Evolutionary conservation across 2,888 invertebrate species (phyloP).

Genomic region (Philhelius pedissequus): DNA sequence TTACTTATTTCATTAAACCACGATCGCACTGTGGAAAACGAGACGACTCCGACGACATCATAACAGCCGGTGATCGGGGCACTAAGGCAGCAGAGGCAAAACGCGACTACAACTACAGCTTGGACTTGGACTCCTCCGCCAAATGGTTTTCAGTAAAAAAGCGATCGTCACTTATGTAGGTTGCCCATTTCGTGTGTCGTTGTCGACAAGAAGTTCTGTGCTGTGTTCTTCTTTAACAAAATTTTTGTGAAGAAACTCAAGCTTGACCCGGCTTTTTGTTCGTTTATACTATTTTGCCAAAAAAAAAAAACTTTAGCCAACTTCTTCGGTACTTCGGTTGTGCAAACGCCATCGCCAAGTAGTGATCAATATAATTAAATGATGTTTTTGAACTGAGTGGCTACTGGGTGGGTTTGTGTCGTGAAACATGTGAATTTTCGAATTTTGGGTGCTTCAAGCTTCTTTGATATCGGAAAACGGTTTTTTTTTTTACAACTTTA

Average conservation of each 20-base stretch:
- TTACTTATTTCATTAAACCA: constrained; percentile 54
- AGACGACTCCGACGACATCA: constrained; percentile 54
- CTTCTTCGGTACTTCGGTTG: constrained; percentile 1
- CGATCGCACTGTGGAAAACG: constrained; percentile 64
- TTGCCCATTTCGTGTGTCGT: constrained; percentile 64
- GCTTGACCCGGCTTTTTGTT: constrained; percentile 52
- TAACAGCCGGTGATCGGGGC: constrained; percentile 68
- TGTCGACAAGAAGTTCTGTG: constrained; percentile 52
- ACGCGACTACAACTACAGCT: constrained; percentile 49
- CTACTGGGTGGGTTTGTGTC: constrained; percentile 26
- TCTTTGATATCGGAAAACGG: no score
- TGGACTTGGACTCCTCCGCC: constrained; percentile 68
- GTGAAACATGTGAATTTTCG: constrained; percentile 33
- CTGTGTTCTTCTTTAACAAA: constrained; percentile 7
- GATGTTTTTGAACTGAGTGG: constrained; percentile 23
- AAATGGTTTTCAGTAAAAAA: constrained; percentile 68
- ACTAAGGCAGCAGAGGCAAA: constrained; percentile 65
- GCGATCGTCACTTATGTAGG: constrained; percentile 69
- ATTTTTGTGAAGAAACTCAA: constrained; percentile 22
- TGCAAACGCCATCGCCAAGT: not conserved
- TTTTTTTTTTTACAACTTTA: no score
- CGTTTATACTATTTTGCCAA: not conserved
- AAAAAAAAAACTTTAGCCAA: not conserved
- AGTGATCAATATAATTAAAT: constrained; percentile 13
- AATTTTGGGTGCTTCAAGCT: constrained; percentile 22